Base-by-base conservation (phyloP, 2,888 invertebrate genomes). In the Noctuana brunneofusca region DNA sequence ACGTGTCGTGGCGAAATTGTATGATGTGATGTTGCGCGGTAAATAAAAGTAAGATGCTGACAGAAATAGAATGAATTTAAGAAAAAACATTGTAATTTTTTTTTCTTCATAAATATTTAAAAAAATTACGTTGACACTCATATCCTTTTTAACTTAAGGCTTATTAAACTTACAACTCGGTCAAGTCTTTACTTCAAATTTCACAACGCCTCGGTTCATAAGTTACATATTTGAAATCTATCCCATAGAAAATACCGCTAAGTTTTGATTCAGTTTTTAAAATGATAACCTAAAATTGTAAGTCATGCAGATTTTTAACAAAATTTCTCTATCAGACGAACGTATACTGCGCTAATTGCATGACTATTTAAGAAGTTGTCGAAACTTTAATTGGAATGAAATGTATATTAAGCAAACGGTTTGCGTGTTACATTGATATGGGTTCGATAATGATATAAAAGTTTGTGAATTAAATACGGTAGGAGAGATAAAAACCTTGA, bases 291-390 rank as follows among this genome's bases (percentile, higher is more conserved):
- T 11, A 24, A 49, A 49, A 24, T 27, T 41, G 16, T 49, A 22
- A 49, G 27, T 49, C 27, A 49, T 49, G 48, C 9, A 48, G 8
- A 27, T 8, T 49, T 52, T 46, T 35, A 53, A 56, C 30, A 38
- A 56, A 24, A 56, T 56, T 18, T 56, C 18, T 46, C 27, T 46
- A 56, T 22, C 22, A 53, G 22, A 30, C 56, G 14, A 30, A 30
- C 56, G n/a, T 8, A 27, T 18, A 30, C 20, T 27, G 2, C 8
- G 41, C 43, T 56, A 56, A 56, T 56, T 56, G 56, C 43, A 43
- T 56, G 56, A 56, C 56, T 16, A 8, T 46, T 56, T n/a, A 30
- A 56, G 27, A 24, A 20, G 32, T 46, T 46, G 30, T 43, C n/a
- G 30, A 46, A 46, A 43, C 46, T 56, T 56, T 32, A 32, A 46